Evolutionary conservation across 2,797 vertebrate species (phyloP).

Genomic region (Mastacembelus armatus): DNA sequence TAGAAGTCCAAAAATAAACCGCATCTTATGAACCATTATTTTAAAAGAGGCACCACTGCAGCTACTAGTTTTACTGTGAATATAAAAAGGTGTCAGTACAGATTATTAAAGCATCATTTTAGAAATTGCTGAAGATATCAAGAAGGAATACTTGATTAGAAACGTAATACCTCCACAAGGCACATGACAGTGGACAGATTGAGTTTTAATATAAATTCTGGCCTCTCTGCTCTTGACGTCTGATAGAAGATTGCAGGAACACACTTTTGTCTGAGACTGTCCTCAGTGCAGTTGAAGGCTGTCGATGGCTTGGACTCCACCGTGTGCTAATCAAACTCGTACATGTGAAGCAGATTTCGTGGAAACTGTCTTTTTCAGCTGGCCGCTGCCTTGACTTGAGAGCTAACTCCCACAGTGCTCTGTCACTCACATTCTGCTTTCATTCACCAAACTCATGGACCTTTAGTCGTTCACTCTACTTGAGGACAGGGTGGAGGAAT

Average conservation of each 20-base stretch:
- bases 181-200: slow-evolving; percentile 17
- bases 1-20: slow-evolving; percentile 55
- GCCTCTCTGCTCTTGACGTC: slow-evolving; percentile 17
- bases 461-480: slow-evolving; percentile 25
- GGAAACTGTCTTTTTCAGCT: slow-evolving; percentile 29
- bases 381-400: slow-evolving; percentile 33
- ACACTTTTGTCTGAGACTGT: slow-evolving; percentile 11
- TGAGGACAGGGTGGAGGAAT: slow-evolving; percentile 17
- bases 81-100: neutral
- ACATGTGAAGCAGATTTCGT: slow-evolving; percentile 58
- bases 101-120: too few relatives aligned
- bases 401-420: slow-evolving; percentile 34
- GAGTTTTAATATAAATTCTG: slow-evolving; percentile 10
- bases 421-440: slow-evolving; percentile 35
- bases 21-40: slow-evolving; percentile 21
- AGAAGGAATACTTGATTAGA: neutral
- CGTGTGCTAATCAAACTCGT: slow-evolving; percentile 32
- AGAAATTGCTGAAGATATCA: too few relatives aligned
- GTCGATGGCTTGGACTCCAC: slow-evolving; percentile 14
- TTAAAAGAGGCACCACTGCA: slow-evolving; percentile 14
- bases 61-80: slow-evolving; percentile 3
- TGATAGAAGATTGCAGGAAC: slow-evolving; percentile 30
- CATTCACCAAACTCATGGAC: slow-evolving; percentile 22
- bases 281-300: slow-evolving; percentile 13
- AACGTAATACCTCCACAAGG: neutral